Base-by-base conservation (phyloP, 2,888 invertebrate species). In the Melinopterus prodromus region DNA sequence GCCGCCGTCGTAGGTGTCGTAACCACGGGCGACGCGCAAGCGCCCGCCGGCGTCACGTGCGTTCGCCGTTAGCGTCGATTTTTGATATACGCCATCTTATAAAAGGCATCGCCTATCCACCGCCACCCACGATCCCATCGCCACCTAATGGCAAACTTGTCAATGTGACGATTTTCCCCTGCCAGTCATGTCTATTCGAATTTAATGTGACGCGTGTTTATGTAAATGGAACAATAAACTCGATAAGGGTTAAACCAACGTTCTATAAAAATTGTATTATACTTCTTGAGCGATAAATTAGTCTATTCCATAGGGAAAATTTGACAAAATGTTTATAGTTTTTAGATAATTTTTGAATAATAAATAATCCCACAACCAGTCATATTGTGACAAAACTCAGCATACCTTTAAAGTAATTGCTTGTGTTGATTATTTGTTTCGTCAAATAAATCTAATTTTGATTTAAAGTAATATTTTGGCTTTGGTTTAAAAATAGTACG, bases 31-130 rank as follows among this genome's bases (percentile, higher is more conserved):
- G 87, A 84, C 86, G 86, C 86, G 87, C 87, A 87, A 87, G 85
- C 85, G 84, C 85, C 78, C 16, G 77, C 53, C 15, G 84, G 84
- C 82, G 83, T 84, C 87, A 88, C 88, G 88, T 87, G 87, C 87
- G 85, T 79, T 77, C 77, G 79, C 78, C 77, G 80, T 77, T 78
- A 80, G 79, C 80, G 80, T 80, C 80, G 80, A 80, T 83, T 89
- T 90, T 89, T 89, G 89, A 89, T 89, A 87, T 89, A 89, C 89
- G 89, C 90, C 89, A 90, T 89, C 89, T 89, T 89, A 90, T 88
- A 87, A 84, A 84, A 79, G 82, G 82, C 82, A 83, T 82, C 79
- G 15, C 35, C 74, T 53, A 53, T n/a, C 74, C 74, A 74, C 74
- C 74, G 35, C 74, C 74, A 74, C 74, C 74, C 71, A 35, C 83